Evolutionary conservation across 2,797 vertebrate species (phyloP).

Genomic region (Sebastiscus albofasciatus): DNA sequence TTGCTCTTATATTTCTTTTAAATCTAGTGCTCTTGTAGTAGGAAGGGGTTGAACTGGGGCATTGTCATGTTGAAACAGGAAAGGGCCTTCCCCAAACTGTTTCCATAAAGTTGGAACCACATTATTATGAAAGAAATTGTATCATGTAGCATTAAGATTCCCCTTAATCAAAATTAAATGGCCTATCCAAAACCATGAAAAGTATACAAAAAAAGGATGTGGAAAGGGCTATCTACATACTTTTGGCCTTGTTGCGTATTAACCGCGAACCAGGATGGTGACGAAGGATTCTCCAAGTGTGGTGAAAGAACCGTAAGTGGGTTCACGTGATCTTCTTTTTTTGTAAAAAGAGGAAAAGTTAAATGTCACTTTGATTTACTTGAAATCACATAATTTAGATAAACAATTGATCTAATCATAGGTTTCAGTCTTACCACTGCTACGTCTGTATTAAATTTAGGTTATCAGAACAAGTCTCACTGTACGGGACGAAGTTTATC

Average conservation of each 20-base stretch:
- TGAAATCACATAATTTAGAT: constrained; percentile 25
- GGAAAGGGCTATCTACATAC: background rate
- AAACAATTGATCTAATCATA: constrained; percentile 44
- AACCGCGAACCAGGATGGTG: background rate
- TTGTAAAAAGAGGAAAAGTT: constrained; percentile 17
- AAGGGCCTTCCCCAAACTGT: background rate
- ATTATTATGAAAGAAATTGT: background rate
- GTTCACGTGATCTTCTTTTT: background rate
- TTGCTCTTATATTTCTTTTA: background rate
- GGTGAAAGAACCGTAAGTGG: constrained; percentile 1
- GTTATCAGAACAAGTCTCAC: constrained; percentile 33
- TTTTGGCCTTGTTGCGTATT: background rate
- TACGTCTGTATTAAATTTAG: constrained; percentile 30
- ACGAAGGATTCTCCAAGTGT: background rate
- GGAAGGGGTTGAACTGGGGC: background rate
- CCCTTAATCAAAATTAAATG: background rate
- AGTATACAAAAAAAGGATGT: background rate
- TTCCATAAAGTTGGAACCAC: background rate
- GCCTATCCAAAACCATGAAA: background rate
- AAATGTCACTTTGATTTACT: constrained; percentile 29
- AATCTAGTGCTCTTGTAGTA: background rate
- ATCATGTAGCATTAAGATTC: background rate
- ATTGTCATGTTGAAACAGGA: constrained; percentile 1
- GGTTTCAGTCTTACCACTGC: constrained; percentile 1
- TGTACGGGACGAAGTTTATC: constrained; percentile 25